Evolutionary conservation across 2,888 invertebrate genomes (phyloP).

Genomic region (Noctua fimbriata): DNA sequence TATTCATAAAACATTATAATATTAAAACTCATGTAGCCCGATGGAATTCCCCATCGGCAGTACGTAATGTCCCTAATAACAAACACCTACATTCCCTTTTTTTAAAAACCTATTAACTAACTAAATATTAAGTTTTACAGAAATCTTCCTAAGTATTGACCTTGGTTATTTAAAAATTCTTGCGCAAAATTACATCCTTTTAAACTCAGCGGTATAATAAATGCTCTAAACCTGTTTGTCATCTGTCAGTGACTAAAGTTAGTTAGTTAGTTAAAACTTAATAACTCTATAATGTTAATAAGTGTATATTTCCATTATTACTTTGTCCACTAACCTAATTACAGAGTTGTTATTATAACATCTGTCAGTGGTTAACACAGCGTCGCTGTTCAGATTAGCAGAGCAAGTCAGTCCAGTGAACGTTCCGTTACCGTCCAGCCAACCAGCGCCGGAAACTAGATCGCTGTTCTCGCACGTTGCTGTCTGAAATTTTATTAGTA

Average conservation of each 20-base stretch:
- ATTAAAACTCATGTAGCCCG: neutral
- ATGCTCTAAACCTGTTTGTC: neutral
- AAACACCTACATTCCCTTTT: neutral
- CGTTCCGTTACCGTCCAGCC: slow-evolving; percentile 78
- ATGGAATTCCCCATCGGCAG: neutral
- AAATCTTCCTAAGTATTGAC: too few relatives aligned
- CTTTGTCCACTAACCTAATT: slow-evolving; percentile 76
- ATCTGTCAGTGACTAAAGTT: neutral
- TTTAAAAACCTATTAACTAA: too few relatives aligned
- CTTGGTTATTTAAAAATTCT: neutral
- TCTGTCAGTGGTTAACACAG: slow-evolving; percentile 80
- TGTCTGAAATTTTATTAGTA: slow-evolving; percentile 68
- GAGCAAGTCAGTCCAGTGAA: slow-evolving; percentile 85
- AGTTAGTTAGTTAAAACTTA: neutral
- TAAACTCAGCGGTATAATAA: neutral
- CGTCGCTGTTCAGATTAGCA: slow-evolving; percentile 79
- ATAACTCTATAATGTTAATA: neutral
- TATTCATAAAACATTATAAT: neutral
- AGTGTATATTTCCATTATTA: neutral
- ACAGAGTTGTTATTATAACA: slow-evolving; percentile 85
- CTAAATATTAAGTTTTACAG: too few relatives aligned
- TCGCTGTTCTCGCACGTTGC: slow-evolving; percentile 79
- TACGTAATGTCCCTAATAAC: neutral
- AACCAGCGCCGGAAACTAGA: slow-evolving; percentile 78
- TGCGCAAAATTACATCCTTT: neutral